Evolutionary conservation across 2,797 vertebrate genomes (phyloP), one percentile per base, ranked within the genome.

Genomic region (Choloepus didactylus): DNA sequence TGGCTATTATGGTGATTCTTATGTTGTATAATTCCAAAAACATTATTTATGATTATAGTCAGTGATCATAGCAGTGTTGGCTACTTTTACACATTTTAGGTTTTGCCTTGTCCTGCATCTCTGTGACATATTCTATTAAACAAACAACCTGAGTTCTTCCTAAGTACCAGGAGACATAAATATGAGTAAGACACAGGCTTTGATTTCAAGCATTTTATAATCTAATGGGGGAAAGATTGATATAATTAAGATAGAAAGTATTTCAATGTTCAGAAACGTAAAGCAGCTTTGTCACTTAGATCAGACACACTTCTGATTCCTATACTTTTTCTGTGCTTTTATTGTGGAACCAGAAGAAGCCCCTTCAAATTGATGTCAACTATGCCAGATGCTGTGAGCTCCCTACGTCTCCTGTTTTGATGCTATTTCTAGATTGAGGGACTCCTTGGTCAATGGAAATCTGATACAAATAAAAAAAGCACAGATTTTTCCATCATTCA

Each of bases 401-500:
- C 72, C 56, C 87, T 88, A 0, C 27, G 85, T 83, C 88, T 95
- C 83, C 89, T 86, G 62, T 93, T 92, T 80, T 54, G 77, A 92
- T 92, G 56, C 60, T 93, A 94, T 87, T 72, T 91, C 76, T 56
- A 92, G 51, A 60, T 3, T 5, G 66, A 60, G 27, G 56, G 62
- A 67, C 73, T 21, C 9, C 88, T 80, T 92, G 91, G 44, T 60
- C 91, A 84, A 69, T 25, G n/a, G 72, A 92, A 94, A 84, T 79
- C 38, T 81, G 75, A 93, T 10, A 46, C 51, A 77, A 91, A 95
- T 70, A 85, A 76, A 85, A 56, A 62, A 16, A 84, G 56, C 77
- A 88, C 54, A 96, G 84, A 60, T 92, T 96, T 94, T 92, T 23
- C 90, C 95, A 44, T 46, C 2, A 11, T n/a, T 94, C 44, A 76